phyloP scores from a whole-genome alignment of 1,140 invertebrate genomes.

The Apis mellifera region DNA sequence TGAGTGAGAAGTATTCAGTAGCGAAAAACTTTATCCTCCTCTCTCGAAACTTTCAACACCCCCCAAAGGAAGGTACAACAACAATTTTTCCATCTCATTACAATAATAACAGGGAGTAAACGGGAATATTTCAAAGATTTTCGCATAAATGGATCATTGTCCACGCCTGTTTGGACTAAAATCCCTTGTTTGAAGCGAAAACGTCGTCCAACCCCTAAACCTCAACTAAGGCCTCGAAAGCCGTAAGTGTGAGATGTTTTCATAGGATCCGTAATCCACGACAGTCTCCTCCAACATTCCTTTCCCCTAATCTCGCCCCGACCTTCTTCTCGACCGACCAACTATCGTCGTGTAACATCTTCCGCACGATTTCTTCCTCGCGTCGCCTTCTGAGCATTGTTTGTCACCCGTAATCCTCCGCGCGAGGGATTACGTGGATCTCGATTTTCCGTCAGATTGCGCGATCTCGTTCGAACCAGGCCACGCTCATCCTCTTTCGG shows the following conservation, averaged over 20 bases:
- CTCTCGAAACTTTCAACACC: not conserved
- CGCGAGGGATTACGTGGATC: conserved; percentile 67
- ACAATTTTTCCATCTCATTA: conserved; percentile 13
- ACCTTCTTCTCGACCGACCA: conserved; percentile 12
- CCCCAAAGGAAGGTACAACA: not conserved
- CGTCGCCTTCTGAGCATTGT: conserved; percentile 53
- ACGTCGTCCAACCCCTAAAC: conserved; percentile 56
- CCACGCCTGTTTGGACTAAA: conserved; percentile 23
- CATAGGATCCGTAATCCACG: conserved; percentile 57
- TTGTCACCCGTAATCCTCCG: conserved; percentile 70
- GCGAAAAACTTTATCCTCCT: not conserved
- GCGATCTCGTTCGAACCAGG: not conserved
- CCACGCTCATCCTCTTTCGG: not conserved
- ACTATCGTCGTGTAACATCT: conserved; percentile 48
- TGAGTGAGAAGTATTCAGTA: not conserved
- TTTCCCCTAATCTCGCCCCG: not conserved
- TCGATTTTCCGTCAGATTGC: conserved; percentile 72
- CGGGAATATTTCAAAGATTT: not conserved
- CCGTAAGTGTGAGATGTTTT: conserved; percentile 58
- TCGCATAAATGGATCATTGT: conserved; percentile 9
- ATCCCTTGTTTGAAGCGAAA: conserved; percentile 44
- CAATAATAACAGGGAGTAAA: not conserved
- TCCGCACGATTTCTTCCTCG: conserved; percentile 37
- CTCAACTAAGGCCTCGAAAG: not conserved
- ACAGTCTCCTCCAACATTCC: conserved; percentile 38